Evolutionary conservation across 2,888 invertebrate species (phyloP).

Genomic region (Tetragonisca angustula): DNA sequence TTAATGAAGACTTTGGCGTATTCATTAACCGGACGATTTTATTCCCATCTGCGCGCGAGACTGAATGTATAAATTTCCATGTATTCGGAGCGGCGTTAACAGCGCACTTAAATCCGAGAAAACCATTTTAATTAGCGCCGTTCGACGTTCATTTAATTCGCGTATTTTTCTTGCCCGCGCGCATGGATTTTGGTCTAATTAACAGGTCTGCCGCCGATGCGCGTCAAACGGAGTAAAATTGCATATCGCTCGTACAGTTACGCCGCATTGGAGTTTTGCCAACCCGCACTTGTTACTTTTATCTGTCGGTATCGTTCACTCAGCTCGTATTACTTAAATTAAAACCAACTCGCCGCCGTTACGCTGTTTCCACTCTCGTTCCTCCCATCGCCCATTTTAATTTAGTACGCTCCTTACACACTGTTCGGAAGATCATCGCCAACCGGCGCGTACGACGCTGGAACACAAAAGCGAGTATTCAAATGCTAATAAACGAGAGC

Average conservation of each 20-base stretch:
- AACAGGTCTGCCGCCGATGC: constrained; percentile 54
- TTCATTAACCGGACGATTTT: constrained; percentile 39
- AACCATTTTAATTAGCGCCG: constrained; percentile 57
- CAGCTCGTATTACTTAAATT: constrained; percentile 67
- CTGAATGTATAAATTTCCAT: constrained; percentile 38
- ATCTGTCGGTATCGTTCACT: constrained; percentile 57
- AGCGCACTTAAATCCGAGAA: constrained; percentile 39
- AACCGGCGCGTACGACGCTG: too few relatives aligned
- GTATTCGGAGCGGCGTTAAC: constrained; percentile 8
- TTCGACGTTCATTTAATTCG: constrained; percentile 60
- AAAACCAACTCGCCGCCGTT: constrained; percentile 37
- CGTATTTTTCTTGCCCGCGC: constrained; percentile 44
- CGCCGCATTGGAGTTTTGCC: constrained; percentile 62
- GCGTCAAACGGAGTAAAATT: constrained; percentile 59
- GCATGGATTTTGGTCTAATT: constrained; percentile 57
- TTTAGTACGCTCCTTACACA: constrained; percentile 12
- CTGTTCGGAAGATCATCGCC: neutral
- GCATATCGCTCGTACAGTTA: constrained; percentile 54
- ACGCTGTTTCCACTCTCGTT: neutral
- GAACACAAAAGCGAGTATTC: too few relatives aligned
- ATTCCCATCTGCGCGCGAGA: constrained; percentile 12
- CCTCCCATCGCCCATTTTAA: neutral
- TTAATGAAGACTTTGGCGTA: constrained; percentile 25
- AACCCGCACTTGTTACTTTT: constrained; percentile 59
- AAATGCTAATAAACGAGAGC: too few relatives aligned